phyloP scores from a whole-genome alignment of 1,140 invertebrate species.

The Rhizoglyphus robini region DNA sequence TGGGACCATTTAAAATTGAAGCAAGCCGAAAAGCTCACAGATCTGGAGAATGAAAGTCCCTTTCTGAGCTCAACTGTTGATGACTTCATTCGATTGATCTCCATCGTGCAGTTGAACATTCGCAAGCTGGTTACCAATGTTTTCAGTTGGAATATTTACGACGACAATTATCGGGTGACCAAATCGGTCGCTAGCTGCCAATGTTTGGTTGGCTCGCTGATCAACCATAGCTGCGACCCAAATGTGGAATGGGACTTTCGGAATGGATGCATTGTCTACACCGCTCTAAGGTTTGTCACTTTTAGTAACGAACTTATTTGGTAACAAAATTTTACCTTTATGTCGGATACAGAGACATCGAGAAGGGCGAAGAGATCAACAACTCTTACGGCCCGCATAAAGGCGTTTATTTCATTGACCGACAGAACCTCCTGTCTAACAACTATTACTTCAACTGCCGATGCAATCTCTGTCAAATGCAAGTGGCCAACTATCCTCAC shows the following conservation, averaged over 20 bases:
- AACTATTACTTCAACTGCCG: slow-evolving; percentile 19
- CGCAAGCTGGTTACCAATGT: slow-evolving; percentile 12
- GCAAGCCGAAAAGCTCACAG: not conserved
- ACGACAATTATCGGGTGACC: not conserved
- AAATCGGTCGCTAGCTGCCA: slow-evolving; percentile 1
- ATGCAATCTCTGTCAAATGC: slow-evolving; percentile 1
- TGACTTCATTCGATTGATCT: not conserved
- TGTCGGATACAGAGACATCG: slow-evolving; percentile 15
- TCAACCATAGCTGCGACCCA: slow-evolving; percentile 18
- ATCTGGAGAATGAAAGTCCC: not conserved
- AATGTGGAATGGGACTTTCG: slow-evolving; percentile 15
- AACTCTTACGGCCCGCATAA: slow-evolving; percentile 17
- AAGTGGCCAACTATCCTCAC: not conserved
- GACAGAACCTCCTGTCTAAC: not conserved
- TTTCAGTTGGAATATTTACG: slow-evolving; percentile 1
- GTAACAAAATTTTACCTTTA: not conserved
- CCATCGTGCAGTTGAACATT: not conserved
- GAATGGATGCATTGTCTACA: slow-evolving; percentile 18
- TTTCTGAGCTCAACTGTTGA: not conserved
- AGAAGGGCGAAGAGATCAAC: slow-evolving; percentile 10
- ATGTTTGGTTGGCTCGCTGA: slow-evolving; percentile 14
- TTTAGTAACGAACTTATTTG: not conserved
- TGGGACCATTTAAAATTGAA: not conserved
- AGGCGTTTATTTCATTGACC: slow-evolving; percentile 4
- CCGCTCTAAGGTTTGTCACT: not conserved